phyloP scores from a whole-genome alignment of 2,797 vertebrate genomes.

The Cygnus olor region DNA sequence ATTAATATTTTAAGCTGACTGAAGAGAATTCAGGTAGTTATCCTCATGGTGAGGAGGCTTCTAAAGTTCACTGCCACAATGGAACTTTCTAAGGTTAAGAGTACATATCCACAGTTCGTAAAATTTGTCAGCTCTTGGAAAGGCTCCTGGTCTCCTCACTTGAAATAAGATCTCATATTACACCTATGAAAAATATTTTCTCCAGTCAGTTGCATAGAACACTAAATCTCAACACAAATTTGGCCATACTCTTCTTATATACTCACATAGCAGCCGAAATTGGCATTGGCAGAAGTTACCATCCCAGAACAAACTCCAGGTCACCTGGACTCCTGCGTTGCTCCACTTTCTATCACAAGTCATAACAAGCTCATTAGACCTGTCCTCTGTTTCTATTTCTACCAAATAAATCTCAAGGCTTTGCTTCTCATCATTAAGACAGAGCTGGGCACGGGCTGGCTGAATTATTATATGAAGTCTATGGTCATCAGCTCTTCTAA shows the following conservation, averaged over 20 bases:
- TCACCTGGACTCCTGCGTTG: not conserved
- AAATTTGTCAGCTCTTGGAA: not conserved
- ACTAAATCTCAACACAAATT: not conserved
- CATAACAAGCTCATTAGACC: not conserved
- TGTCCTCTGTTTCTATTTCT: not conserved
- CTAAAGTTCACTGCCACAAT: not conserved
- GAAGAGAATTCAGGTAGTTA: not conserved
- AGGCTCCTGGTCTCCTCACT: not conserved
- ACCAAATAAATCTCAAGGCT: not conserved
- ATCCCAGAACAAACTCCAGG: not conserved
- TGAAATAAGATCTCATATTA: not conserved
- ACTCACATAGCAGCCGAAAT: not conserved
- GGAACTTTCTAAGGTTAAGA: not conserved
- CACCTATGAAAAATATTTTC: not conserved
- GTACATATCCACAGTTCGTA: not conserved
- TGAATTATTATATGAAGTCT: not conserved
- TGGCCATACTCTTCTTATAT: not conserved
- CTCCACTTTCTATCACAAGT: not conserved
- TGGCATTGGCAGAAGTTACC: not conserved
- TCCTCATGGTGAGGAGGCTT: not conserved
- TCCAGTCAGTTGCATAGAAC: not conserved
- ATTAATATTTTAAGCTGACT: not conserved
- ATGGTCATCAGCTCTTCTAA: not conserved
- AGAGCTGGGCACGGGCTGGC: not conserved
- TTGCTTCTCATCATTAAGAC: not conserved